phyloP scores from a whole-genome alignment of 2,113 vertebrate species.

The Pomatorhinus ruficollis region DNA sequence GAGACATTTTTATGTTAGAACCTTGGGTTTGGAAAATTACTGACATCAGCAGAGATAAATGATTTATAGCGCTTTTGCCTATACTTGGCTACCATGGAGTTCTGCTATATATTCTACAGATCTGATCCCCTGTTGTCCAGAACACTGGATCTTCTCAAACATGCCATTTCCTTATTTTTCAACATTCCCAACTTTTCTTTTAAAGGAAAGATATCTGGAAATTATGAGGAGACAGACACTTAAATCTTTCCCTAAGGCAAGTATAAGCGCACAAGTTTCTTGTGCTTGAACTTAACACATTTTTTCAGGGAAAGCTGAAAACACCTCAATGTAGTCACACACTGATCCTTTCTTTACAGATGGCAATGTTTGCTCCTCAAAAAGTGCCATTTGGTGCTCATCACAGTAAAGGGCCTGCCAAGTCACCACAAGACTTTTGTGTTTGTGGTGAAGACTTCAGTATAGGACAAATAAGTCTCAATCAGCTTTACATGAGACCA shows the following conservation, averaged over 20 bases:
- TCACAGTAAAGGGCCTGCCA: not conserved
- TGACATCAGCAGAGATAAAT: not conserved
- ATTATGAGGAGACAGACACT: not conserved
- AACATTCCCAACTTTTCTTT: not conserved
- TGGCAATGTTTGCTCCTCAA: not conserved
- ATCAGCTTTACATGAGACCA: not conserved
- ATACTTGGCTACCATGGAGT: not conserved
- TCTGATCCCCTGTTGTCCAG: not conserved
- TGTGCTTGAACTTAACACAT: not conserved
- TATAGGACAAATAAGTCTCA: not conserved
- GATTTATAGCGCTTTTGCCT: not conserved
- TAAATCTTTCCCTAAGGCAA: not conserved
- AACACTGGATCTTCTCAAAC: not conserved
- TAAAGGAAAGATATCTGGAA: not conserved
- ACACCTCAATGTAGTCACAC: not conserved
- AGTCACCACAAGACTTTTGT: not conserved
- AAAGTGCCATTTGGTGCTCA: not conserved
- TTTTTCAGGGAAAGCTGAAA: not conserved
- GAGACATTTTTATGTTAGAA: not conserved
- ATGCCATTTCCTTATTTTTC: not conserved
- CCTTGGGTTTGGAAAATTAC: not conserved
- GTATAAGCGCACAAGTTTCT: not conserved
- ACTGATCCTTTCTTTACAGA: not conserved
- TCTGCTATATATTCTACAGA: not conserved
- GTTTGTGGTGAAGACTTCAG: not conserved